Percentiles rank a stretch among this genome's conserved stretches.
Evolutionary conservation across 2,113 vertebrate genomes (phyloP).

Genomic region (Chaenogobius annularis): DNA sequence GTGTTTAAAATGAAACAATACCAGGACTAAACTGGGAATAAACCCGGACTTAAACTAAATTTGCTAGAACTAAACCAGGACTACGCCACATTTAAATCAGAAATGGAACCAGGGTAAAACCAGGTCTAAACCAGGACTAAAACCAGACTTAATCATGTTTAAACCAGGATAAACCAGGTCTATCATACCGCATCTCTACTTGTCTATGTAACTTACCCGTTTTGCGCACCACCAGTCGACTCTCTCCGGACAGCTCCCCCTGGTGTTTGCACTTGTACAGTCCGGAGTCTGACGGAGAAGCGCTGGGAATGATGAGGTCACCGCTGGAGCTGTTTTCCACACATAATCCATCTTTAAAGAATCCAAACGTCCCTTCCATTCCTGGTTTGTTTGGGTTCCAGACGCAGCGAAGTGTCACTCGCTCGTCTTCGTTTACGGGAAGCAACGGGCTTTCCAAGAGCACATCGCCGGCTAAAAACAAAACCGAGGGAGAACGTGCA

Average conservation of each 20-base stretch:
- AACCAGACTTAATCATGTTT: too few species aligned
- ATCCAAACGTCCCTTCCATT: accelerated
- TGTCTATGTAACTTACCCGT: neutral
- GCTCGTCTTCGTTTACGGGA: slow-evolving; percentile 23
- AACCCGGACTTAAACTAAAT: too few species aligned
- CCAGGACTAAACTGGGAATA: too few species aligned
- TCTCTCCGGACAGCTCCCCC: neutral
- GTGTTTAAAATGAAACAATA: too few species aligned
- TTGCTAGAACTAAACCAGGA: too few species aligned
- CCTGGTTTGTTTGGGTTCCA: accelerated
- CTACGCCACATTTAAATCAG: too few species aligned
- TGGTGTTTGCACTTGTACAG: slow-evolving; percentile 27
- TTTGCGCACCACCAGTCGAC: neutral
- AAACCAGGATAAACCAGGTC: too few species aligned
- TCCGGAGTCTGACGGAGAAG: slow-evolving; percentile 20
- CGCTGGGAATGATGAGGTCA: neutral
- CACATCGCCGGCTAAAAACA: neutral
- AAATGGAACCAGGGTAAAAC: too few species aligned
- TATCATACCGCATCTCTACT: too few species aligned
- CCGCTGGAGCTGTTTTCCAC: neutral
- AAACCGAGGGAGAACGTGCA: neutral
- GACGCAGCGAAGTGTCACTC: slow-evolving; percentile 23
- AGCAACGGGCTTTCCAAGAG: slow-evolving; percentile 23
- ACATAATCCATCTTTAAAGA: neutral
- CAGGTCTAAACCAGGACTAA: too few species aligned